Conservation (phyloP, 2,113 vertebrate species). For the Pan paniscus region DNA sequence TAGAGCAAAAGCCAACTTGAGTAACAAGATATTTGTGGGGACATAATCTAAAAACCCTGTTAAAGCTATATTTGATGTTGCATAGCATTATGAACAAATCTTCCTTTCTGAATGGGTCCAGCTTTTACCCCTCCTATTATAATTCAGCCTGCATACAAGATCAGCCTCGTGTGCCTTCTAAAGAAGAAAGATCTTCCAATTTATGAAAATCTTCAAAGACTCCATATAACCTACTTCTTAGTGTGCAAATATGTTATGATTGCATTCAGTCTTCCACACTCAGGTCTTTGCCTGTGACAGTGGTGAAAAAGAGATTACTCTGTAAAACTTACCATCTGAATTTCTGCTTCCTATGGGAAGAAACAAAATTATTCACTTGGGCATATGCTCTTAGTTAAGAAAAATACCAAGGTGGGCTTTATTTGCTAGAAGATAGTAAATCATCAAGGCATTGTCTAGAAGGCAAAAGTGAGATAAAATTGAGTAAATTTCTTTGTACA, state of each 20-base stretch:
- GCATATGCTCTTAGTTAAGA: not conserved
- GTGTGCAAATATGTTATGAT: not conserved
- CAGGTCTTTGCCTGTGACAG: not conserved
- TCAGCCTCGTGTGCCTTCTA: not conserved
- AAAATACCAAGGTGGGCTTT: not conserved
- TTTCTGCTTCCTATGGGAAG: not conserved
- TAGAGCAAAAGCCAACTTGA: not conserved
- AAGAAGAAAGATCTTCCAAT: not conserved
- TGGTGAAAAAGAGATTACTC: slow-evolving; percentile 53
- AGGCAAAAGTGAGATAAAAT: slow-evolving; percentile 50
- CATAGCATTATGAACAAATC: not conserved
- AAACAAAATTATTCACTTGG: slow-evolving; percentile 46
- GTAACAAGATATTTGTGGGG: not conserved
- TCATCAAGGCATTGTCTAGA: slow-evolving; percentile 35
- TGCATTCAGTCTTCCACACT: not conserved
- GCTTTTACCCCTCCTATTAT: not conserved
- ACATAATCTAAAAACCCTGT: not conserved
- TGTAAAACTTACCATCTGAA: not conserved
- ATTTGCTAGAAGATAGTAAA: slow-evolving; percentile 4
- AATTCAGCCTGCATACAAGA: not conserved
- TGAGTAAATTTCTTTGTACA: slow-evolving; percentile 20
- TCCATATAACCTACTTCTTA: not conserved
- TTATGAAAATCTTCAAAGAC: slow-evolving; percentile 19
- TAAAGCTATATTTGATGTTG: not conserved
- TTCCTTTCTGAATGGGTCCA: not conserved